A percentile compares a stretch with the other conserved stretches of the same genome.
Evolutionary conservation across 2,797 vertebrate species (phyloP).

Genomic region (Mastacembelus armatus): DNA sequence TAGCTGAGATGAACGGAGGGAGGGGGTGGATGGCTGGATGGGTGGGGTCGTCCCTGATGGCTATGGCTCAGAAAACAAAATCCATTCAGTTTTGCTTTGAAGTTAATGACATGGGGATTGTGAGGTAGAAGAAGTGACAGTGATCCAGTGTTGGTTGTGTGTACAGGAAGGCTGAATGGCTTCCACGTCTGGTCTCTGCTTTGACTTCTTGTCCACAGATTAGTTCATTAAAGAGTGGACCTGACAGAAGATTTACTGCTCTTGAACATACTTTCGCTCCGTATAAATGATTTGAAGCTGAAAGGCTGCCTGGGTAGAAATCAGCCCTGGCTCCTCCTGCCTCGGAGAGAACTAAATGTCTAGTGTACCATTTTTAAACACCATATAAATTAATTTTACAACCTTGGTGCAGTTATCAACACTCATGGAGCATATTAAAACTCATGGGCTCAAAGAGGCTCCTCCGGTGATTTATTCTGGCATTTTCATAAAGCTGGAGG

Average conservation of each 20-base stretch:
- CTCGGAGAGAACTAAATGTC: not conserved
- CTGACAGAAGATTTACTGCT: not conserved
- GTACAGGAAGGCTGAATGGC: not conserved
- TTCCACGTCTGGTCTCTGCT: not conserved
- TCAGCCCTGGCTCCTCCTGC: not conserved
- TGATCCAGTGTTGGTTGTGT: not conserved
- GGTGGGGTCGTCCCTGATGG: conserved; percentile 34
- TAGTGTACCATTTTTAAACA: conserved; percentile 2
- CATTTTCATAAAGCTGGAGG: not conserved
- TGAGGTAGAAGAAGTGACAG: not conserved
- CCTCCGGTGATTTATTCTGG: not conserved
- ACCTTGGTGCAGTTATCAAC: too few relatives aligned
- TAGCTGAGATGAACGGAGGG: conserved; percentile 10
- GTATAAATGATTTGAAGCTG: not conserved
- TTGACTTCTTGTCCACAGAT: not conserved
- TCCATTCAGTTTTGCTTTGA: conserved; percentile 71
- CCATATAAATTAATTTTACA: not conserved
- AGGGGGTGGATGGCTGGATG: not conserved
- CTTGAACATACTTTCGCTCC: not conserved
- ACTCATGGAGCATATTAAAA: not conserved
- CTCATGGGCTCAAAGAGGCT: not conserved
- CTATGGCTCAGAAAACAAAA: conserved; percentile 23
- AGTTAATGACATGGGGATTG: conserved; percentile 27
- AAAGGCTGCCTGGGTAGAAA: not conserved
- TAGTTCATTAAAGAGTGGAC: not conserved